Evolutionary conservation across 1,140 invertebrate species (phyloP), one percentile per base, ranked within the genome.

Genomic region (Belonocnema kinseyi): DNA sequence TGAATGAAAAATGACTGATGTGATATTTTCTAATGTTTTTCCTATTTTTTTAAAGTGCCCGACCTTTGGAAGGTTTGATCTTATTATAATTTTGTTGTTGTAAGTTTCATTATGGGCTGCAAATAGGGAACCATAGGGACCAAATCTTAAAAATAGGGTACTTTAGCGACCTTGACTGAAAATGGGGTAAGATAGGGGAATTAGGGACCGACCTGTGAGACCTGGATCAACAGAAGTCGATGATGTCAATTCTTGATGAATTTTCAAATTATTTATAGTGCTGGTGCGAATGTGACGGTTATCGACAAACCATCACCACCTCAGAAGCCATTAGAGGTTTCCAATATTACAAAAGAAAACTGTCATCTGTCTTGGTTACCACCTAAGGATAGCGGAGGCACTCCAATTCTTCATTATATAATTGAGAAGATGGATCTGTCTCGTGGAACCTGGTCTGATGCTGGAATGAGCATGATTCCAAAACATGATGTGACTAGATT

Each of bases 391-490:
- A 97, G 98, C 89, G 98, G 98, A 79, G 98, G 97, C 51, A 96
- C 96, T 74, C 97, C 97, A 14, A 98, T 99, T 85, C 91, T 97
- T n/a, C 97, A 99, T 88, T 99, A 99, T 86, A 93, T 99, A 50
- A 94, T 99, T 76, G 98, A 99, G 89, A 99, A 99, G 92, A 99
- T 99, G 97, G 98, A 99, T 86, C 93, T 98, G 1, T 95, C 97
- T 2, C 93, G 98, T 79, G 98, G 98, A 73, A 98, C 97, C 4
- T 99, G 98, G 99, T 95, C 96, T 17, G 97, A 98, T 89, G 97
- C 97, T 83, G 97, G 97, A 52, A 97, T 97, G 95, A 95, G 96
- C 78, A 96, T 94, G 77, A 94, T 94, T 80, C 93, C 97, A 5
- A 96, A 94, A 33, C 96, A 97, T 84, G 95, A 98, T 86, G 96